Conservation (phyloP, 1,140 invertebrate genomes). For the Drosophila burlai region DNA sequence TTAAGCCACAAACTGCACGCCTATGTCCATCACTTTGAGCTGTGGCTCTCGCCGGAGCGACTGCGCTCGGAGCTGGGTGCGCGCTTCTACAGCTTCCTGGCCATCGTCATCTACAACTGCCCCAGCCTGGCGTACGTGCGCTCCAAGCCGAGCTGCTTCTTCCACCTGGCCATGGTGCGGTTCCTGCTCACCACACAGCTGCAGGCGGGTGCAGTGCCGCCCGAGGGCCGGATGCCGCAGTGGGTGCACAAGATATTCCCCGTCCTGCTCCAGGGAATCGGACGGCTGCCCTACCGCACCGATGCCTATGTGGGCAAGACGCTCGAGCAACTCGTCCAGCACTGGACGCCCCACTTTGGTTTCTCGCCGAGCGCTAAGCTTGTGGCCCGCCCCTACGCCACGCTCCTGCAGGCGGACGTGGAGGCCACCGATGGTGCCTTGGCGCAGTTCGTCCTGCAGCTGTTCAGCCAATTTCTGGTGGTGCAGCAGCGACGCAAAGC, state of each 20-base stretch:
- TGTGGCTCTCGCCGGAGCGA: constrained; percentile 64
- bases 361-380: constrained; percentile 60
- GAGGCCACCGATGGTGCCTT: constrained; percentile 41
- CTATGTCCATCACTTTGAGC: constrained; percentile 75
- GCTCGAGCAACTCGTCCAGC: constrained; percentile 68
- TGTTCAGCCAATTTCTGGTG: constrained; percentile 58
- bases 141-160: constrained; percentile 80
- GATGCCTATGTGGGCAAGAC: constrained; percentile 75
- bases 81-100: constrained; percentile 80
- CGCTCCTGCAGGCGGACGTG: constrained; percentile 59
- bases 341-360: constrained; percentile 82
- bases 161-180: constrained; percentile 75
- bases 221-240: constrained; percentile 61
- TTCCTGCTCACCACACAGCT: constrained; percentile 74
- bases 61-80: constrained; percentile 59
- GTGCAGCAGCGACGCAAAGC: constrained; percentile 78
- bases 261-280: constrained; percentile 78
- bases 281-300: constrained; percentile 68
- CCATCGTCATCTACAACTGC: constrained; percentile 83
- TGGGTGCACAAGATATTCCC: constrained; percentile 83
- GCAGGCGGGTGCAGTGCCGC: constrained; percentile 63
- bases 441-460: constrained; percentile 65
- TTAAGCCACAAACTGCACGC: constrained; percentile 72
- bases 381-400: constrained; percentile 67
- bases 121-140: constrained; percentile 71